Evolutionary conservation across 1,140 invertebrate species (phyloP).

Genomic region (Aphelenchoides fujianensis): DNA sequence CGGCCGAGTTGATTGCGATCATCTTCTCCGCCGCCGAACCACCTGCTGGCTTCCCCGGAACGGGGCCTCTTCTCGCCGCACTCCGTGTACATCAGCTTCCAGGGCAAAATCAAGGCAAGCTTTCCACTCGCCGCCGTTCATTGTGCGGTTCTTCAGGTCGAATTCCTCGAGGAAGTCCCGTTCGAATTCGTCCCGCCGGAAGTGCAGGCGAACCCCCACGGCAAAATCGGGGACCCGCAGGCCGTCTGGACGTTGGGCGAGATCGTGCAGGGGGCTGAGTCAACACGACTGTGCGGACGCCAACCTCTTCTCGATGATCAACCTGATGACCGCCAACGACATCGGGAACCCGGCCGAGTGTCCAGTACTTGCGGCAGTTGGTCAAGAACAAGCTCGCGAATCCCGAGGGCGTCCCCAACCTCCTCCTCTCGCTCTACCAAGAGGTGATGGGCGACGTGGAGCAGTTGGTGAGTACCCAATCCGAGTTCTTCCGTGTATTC

Average conservation of each 20-base stretch:
- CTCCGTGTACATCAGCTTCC: conserved; percentile 34
- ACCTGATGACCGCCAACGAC: conserved; percentile 46
- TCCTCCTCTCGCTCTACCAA: conserved; percentile 31
- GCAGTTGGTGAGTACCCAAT: conserved; percentile 30
- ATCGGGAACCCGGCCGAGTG: conserved; percentile 36
- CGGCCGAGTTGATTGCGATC: conserved; percentile 38
- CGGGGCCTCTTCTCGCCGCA: conserved; percentile 30
- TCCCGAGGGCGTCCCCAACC: conserved; percentile 21
- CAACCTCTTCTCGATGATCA: conserved; percentile 35
- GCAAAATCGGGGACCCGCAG: conserved; percentile 11
- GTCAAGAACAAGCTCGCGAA: conserved; percentile 31
- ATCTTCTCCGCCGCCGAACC: conserved; percentile 29
- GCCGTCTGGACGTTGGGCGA: conserved; percentile 45
- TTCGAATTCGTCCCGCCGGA: conserved; percentile 40
- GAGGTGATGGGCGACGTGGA: conserved; percentile 48
- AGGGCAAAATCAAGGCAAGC: conserved; percentile 39
- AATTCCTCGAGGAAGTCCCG: neutral
- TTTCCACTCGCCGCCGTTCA: neutral
- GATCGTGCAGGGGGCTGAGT: conserved; percentile 21
- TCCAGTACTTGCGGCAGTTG: conserved; percentile 44
- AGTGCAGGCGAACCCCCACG: neutral
- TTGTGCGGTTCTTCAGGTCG: conserved; percentile 8
- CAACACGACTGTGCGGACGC: conserved; percentile 35
- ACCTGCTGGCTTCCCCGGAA: conserved; percentile 13
- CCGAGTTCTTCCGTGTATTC: neutral